A percentile compares a stretch with the other conserved stretches of the same genome.
Conservation (phyloP, 2,888 invertebrate species). For the Ectropis crepuscularia region DNA sequence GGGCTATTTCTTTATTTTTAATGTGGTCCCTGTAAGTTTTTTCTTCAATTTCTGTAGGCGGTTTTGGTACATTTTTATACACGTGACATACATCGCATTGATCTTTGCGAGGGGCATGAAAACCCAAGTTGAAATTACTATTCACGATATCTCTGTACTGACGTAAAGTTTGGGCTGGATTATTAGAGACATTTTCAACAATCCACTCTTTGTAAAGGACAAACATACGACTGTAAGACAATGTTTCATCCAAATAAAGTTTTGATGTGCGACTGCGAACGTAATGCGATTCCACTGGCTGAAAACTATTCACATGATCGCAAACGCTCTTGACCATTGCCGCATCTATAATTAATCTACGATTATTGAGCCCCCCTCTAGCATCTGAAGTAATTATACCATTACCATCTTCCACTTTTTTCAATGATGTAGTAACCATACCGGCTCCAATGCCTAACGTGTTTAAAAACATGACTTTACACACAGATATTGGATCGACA, state of each 20-base stretch:
- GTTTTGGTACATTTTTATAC: background rate
- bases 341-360: background rate
- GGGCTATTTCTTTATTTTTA: background rate
- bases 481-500: background rate
- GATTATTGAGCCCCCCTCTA: background rate
- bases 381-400: background rate
- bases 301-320: no score
- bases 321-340: background rate
- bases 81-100: conserved; percentile 11
- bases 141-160: conserved; percentile 14
- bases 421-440: background rate
- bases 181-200: background rate
- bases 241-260: background rate
- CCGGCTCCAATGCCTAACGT: background rate
- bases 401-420: background rate
- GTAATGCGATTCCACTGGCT: no score
- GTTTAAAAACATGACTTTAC: background rate
- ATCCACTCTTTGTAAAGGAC: conserved; percentile 2
- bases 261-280: no score
- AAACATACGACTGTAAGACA: background rate
- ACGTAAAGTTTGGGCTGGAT: conserved; percentile 1
- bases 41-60: background rate
- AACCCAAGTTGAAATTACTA: conserved; percentile 1
- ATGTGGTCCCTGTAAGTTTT: background rate
- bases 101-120: conserved; percentile 7